Base-by-base conservation (phyloP, 2,888 invertebrate genomes). In the Formica aserva region DNA sequence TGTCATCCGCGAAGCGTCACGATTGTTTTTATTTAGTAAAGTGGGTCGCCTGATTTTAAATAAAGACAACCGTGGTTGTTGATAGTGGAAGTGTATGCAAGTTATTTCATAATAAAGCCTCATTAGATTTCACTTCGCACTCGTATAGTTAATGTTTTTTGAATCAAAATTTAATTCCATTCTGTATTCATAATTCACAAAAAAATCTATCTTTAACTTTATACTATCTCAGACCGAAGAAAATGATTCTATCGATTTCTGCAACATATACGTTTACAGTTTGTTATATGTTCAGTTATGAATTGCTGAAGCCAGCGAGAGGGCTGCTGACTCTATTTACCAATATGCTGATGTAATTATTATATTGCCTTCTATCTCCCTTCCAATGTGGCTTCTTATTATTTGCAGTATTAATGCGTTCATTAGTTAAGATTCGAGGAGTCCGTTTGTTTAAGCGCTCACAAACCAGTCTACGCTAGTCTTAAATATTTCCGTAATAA, bases 301-400 rank as follows among this genome's bases (percentile, higher is more conserved):
- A 62, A 63, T 22, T 72, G 72, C 67, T 57, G 87, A 85, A 87
- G 85, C 87, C 83, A 86, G 81, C 85, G 87, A 76, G 89, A 90
- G 89, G 86, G 87, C 87, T 90, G 94, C 94, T 94, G 93, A 94
- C 92, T 91, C 89, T 94, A 94, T 94, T 94, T 94, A 94, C 93
- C 93, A 93, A 94, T 94, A 94, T 94, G 94, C 94, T 94, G 94
- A 94, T 94, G 94, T 94, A 94, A 94, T 94, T 94, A 94, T 94
- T 94, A 94, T 94, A 94, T 94, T 94, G 94, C 91, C 86, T 91
- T 90, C 83, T 67, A 89, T 85, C 77, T 66, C 62, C 32, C 84
- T 85, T 82, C 72, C 84, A 71, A 82, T 86, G 85, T 85, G 65
- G 90, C 89, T 92, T 92, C 90, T 92, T 92, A 89, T 92, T 91